Percentiles rank a stretch among this genome's conserved stretches.
Evolutionary conservation across 2,797 vertebrate genomes (phyloP).

Genomic region (Lates japonicus): DNA sequence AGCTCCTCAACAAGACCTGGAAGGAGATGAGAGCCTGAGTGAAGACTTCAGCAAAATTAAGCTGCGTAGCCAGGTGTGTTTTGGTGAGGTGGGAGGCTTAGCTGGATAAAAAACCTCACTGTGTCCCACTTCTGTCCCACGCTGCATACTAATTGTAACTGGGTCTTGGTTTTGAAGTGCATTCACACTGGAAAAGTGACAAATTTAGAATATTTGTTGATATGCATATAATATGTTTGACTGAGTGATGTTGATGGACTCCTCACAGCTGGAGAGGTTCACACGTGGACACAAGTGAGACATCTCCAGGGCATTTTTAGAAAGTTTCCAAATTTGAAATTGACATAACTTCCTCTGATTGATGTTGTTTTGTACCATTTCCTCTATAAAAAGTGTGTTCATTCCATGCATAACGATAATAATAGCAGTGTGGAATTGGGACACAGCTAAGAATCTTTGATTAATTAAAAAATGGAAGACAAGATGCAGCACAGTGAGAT

Average conservation of each 20-base stretch:
- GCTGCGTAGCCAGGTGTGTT: not conserved
- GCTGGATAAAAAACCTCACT: not conserved
- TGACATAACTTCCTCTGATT: not conserved
- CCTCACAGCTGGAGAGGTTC: conserved; percentile 19
- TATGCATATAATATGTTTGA: not conserved
- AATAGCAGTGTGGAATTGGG: not conserved
- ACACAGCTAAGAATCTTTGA: conserved; percentile 2
- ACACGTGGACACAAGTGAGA: conserved; percentile 1
- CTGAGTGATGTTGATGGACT: conserved; percentile 13
- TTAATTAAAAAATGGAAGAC: conserved; percentile 6
- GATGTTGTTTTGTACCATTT: not conserved
- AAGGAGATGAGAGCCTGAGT: conserved; percentile 98
- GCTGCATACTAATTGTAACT: not conserved
- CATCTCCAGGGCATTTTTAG: conserved; percentile 7
- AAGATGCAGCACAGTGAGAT: not conserved
- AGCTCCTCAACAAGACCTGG: conserved; percentile 99
- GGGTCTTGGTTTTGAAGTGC: conserved; percentile 4
- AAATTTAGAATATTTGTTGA: not conserved
- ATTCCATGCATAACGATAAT: not conserved
- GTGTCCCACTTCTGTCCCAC: not conserved
- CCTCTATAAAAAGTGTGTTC: not conserved
- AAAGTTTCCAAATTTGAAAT: not conserved
- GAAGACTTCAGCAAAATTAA: conserved; percentile 99
- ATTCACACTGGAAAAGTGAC: conserved; percentile 17
- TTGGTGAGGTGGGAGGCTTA: not conserved